phyloP scores from a whole-genome alignment of 2,888 invertebrate genomes.

The Cataglyphis albicans region DNA sequence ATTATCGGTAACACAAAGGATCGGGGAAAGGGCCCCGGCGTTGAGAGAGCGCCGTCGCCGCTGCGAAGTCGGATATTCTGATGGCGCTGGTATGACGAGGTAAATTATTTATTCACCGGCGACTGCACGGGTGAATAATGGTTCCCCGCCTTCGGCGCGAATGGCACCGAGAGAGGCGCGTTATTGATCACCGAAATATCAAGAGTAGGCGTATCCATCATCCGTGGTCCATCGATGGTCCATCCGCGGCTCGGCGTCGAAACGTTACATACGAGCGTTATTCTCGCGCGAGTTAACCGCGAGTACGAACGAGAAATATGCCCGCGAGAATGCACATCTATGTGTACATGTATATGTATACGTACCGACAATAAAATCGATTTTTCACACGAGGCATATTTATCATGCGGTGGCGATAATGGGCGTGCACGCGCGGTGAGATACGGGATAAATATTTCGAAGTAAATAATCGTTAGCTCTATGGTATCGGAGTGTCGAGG shows the following conservation, averaged over 20 bases:
- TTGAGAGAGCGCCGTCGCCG: slow-evolving; percentile 46
- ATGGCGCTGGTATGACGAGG: slow-evolving; percentile 80
- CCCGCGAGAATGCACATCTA: slow-evolving; percentile 3
- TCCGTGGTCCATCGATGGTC: slow-evolving; percentile 70
- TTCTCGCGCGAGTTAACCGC: slow-evolving; percentile 44
- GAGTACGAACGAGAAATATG: slow-evolving; percentile 33
- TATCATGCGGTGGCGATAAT: slow-evolving; percentile 75
- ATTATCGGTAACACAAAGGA: slow-evolving; percentile 53
- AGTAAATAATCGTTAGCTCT: slow-evolving; percentile 75
- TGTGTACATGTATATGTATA: not conserved
- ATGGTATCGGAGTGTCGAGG: slow-evolving; percentile 66
- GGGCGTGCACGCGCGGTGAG: slow-evolving; percentile 63
- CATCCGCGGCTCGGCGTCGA: slow-evolving; percentile 57
- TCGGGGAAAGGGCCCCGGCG: slow-evolving; percentile 26
- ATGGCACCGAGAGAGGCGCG: slow-evolving; percentile 74
- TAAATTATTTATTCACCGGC: slow-evolving; percentile 84
- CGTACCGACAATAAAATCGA: slow-evolving; percentile 77
- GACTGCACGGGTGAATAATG: slow-evolving; percentile 82
- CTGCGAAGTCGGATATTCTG: slow-evolving; percentile 73
- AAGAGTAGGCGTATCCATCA: slow-evolving; percentile 83
- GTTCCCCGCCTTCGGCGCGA: slow-evolving; percentile 76
- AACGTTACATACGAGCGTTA: slow-evolving; percentile 47
- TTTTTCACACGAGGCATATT: slow-evolving; percentile 74
- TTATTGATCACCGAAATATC: slow-evolving; percentile 84
- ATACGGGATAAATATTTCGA: slow-evolving; percentile 76